phyloP scores from a whole-genome alignment of 2,888 invertebrate genomes.

The Brachynemurus nebulosus region DNA sequence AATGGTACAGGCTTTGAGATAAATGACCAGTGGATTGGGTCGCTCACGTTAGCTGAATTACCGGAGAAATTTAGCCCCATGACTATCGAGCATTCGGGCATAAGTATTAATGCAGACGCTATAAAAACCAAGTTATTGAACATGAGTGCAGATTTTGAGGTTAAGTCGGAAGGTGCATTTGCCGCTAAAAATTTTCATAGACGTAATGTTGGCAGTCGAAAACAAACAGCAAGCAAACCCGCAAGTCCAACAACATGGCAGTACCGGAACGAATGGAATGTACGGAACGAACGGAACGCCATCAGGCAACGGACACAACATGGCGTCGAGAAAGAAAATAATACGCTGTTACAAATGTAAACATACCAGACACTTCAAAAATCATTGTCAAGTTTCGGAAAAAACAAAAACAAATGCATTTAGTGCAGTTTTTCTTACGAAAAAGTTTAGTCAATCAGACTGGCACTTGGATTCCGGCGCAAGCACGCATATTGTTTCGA shows the following conservation, averaged over 20 bases:
- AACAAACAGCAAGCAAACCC: background rate
- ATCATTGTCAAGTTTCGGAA: conserved; percentile 8
- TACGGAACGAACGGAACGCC: too few species aligned
- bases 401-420: conserved; percentile 16
- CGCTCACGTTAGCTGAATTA: conserved; percentile 13
- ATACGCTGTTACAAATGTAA: conserved; percentile 13
- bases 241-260: background rate
- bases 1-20: background rate
- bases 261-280: background rate
- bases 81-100: conserved; percentile 15
- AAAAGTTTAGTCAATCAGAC: conserved; percentile 10
- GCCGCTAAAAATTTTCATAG: background rate
- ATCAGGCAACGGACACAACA: background rate
- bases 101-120: conserved; percentile 10
- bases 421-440: conserved; percentile 13
- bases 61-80: conserved; percentile 14
- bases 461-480: conserved; percentile 17
- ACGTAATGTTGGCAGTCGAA: too few species aligned
- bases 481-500: conserved; percentile 14
- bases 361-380: conserved; percentile 10
- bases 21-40: conserved; percentile 13
- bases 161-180: conserved; percentile 5
- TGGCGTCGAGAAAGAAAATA: background rate
- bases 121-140: conserved; percentile 7
- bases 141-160: conserved; percentile 3